These are phyloP conservation scores for Leucoma salicis DNA, from an alignment of 2,888 invertebrate genomes.

Conservation along the genomic window DNA sequence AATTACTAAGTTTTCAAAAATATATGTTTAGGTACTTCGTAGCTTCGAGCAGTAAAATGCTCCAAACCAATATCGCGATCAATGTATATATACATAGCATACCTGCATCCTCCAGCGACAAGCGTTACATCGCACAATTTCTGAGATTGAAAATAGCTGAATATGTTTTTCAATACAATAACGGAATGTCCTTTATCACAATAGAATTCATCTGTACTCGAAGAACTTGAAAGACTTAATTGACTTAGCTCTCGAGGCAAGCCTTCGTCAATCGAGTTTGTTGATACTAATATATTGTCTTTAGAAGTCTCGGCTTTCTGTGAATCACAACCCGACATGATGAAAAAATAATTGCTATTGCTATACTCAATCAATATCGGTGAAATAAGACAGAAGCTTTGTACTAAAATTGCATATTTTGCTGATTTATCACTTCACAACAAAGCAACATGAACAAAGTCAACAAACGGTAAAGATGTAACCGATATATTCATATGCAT, in stretches of 20 bases:
- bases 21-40: not conserved
- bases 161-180: constrained; percentile 90
- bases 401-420: constrained; percentile 8
- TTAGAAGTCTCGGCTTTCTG: constrained; percentile 67
- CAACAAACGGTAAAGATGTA: too few species aligned
- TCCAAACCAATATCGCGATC: not conserved
- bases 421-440: constrained; percentile 3
- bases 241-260: constrained; percentile 86
- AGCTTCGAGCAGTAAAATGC: too few species aligned
- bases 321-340: constrained; percentile 69
- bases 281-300: constrained; percentile 66
- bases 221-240: constrained; percentile 84
- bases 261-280: constrained; percentile 78
- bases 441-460: constrained; percentile 43
- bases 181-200: constrained; percentile 91
- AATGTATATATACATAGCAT: constrained; percentile 32
- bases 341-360: constrained; percentile 29
- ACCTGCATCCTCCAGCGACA: constrained; percentile 89
- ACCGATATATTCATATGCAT: too few species aligned
- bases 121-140: constrained; percentile 94
- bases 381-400: constrained; percentile 4
- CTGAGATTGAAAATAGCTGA: constrained; percentile 89
- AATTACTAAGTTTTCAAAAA: too few species aligned
- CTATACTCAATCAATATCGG: not conserved
- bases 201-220: constrained; percentile 90